Base-by-base conservation (phyloP, 2,113 vertebrate genomes). In the Oreochromis spilurus region DNA sequence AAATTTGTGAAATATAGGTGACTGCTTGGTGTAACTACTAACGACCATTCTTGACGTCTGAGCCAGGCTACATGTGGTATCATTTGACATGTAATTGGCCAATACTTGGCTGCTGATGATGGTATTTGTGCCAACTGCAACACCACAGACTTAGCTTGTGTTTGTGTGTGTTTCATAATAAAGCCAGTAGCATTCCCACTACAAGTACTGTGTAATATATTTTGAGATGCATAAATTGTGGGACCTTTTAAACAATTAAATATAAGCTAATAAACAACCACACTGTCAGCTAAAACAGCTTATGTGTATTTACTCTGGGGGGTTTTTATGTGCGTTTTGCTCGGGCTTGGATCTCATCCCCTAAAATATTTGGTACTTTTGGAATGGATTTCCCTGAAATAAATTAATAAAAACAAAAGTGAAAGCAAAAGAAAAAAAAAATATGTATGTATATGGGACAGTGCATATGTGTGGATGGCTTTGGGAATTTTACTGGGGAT, bases 131-230 rank as follows among this genome's bases (percentile, higher is more conserved):
- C 24, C 70, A 77, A 31, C 9, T 5, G 0, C 43, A 77, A 77
- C 70, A 77, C 70, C 43, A 19, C 24, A 77, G 16, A 48, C 43
- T 50, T 31, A 5, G 70, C 31, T 29, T 77, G 16, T 75, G 70
- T 77, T 19, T 77, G 24, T 72, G 65, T 70, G 65, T 72, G 65
- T 45, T 72, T 72, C 38, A 72, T 72, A 72, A 72, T 24, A 43
- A 45, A 72, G 21, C 1, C 65, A 16, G 65, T 45, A 21, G 43
- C 4, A 48, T 75, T 19, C 24, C 24, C 48, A 12, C 40, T 75
- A 48, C 5, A 48, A 75, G 24, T 48, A 48, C 43, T 29, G 14
- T 75, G 24, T 29, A 48, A 19, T 48, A 29, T 17, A 48, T 75
- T 48, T 24, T 75, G 43, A 75, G 2, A 48, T 48, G 40, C 13